These are phyloP conservation scores for Steinernema khuongi DNA, from an alignment of 1,140 invertebrate genomes.

Conservation along the genomic window DNA sequence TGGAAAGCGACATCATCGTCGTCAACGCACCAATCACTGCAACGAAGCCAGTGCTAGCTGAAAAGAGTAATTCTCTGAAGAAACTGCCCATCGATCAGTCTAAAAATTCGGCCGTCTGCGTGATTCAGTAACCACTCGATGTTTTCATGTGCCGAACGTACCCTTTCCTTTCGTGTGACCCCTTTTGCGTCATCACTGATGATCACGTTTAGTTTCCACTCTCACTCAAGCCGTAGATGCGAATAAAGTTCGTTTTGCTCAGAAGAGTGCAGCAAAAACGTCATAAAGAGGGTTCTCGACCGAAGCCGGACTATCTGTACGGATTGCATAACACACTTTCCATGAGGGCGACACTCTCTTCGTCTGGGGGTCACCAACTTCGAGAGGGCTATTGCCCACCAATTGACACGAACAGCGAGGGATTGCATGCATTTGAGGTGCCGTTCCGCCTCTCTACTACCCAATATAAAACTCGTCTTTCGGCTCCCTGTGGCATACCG, in stretches of 20 bases:
- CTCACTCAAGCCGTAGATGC: too few species aligned
- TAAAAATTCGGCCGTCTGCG: slow-evolving; percentile 6
- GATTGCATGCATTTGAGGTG: slow-evolving; percentile 1
- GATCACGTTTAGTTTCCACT: too few species aligned
- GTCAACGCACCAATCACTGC: slow-evolving; percentile 63
- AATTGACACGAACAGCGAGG: slow-evolving; percentile 8
- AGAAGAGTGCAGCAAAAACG: not conserved
- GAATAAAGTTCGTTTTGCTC: not conserved
- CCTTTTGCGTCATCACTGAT: too few species aligned
- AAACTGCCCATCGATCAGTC: slow-evolving; percentile 4
- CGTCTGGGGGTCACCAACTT: not conserved
- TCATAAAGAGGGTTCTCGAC: not conserved
- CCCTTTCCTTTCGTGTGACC: too few species aligned
- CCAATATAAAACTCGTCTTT: slow-evolving; percentile 1
- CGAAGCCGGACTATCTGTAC: not conserved
- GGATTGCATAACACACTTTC: slow-evolving; percentile 13
- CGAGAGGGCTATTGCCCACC: not conserved
- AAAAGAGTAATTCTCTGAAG: not conserved
- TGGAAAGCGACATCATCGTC: slow-evolving; percentile 68
- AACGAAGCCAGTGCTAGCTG: not conserved
- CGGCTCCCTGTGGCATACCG: slow-evolving; percentile 7
- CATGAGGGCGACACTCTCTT: not conserved
- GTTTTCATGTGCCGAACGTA: not conserved
- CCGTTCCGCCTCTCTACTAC: not conserved
- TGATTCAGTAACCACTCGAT: not conserved